These are phyloP conservation scores for Zenarchopterus dispar DNA, from an alignment of 2,797 vertebrate species.

Conservation along the genomic window DNA sequence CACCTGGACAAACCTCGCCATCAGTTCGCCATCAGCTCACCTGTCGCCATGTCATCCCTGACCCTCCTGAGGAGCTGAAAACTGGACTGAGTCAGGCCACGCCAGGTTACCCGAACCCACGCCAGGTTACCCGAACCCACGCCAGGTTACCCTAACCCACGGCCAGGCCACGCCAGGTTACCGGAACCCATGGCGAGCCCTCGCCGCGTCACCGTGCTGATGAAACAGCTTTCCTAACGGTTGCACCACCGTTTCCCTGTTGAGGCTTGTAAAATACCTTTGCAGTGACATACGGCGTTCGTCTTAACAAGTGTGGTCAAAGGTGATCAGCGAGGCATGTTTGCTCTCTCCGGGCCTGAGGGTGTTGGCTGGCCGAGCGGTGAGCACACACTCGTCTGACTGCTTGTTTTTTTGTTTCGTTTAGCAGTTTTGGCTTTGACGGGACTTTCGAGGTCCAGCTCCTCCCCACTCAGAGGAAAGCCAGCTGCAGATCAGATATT, in stretches of 20 bases:
- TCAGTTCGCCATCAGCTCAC: background rate
- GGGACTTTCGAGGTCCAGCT: background rate
- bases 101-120: too few relatives aligned
- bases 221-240: constrained; percentile 11
- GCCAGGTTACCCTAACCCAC: too few relatives aligned
- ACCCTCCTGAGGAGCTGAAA: constrained; percentile 7
- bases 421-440: constrained; percentile 2
- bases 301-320: constrained; percentile 22
- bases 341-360: constrained; percentile 43
- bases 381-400: background rate
- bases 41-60: background rate
- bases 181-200: too few relatives aligned
- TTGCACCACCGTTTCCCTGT: constrained; percentile 5
- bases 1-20: background rate
- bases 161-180: too few relatives aligned
- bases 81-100: constrained; percentile 11
- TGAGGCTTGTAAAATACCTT: constrained; percentile 19
- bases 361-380: constrained; percentile 39
- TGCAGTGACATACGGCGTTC: background rate
- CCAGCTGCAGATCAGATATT: background rate
- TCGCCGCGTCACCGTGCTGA: background rate
- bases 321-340: constrained; percentile 54
- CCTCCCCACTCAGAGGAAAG: background rate
- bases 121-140: too few relatives aligned
- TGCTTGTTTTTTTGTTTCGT: background rate